phyloP scores from a whole-genome alignment of 2,888 invertebrate species.

The Polydrusus cervinus region DNA sequence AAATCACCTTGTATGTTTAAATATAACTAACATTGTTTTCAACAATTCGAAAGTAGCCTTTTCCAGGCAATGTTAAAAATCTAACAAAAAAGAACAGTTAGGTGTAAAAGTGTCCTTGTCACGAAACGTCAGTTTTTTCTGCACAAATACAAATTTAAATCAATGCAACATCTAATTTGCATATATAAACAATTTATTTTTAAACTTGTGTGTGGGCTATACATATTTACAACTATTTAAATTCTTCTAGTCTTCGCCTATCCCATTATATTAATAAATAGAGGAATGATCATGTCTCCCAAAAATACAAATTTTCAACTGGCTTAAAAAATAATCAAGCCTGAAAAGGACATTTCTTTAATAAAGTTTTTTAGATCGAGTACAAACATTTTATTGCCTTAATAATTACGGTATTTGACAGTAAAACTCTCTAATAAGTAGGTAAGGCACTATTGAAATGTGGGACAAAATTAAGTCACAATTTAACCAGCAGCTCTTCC shows the following conservation, averaged over 20 bases:
- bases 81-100: background rate
- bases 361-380: no score
- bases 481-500: slow-evolving; percentile 16
- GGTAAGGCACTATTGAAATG: slow-evolving; percentile 26
- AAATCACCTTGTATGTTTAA: background rate
- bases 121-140: slow-evolving; percentile 7
- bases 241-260: no score
- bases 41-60: background rate
- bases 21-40: background rate
- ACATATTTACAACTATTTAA: slow-evolving; percentile 1
- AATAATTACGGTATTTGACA: no score
- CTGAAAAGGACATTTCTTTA: no score
- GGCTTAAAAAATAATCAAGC: no score
- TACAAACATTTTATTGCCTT: no score
- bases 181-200: slow-evolving; percentile 23
- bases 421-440: slow-evolving; percentile 1
- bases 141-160: slow-evolving; percentile 15
- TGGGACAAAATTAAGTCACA: slow-evolving; percentile 20
- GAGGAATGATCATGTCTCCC: no score
- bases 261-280: no score
- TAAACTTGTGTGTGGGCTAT: background rate
- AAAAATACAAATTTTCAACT: no score
- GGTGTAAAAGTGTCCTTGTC: slow-evolving; percentile 14
- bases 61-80: background rate
- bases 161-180: slow-evolving; percentile 10